Percentiles rank a stretch among this genome's conserved stretches.
These are phyloP conservation scores for Macquaria ambigua DNA, from an alignment of 2,113 vertebrate genomes.

Conservation along the genomic window DNA sequence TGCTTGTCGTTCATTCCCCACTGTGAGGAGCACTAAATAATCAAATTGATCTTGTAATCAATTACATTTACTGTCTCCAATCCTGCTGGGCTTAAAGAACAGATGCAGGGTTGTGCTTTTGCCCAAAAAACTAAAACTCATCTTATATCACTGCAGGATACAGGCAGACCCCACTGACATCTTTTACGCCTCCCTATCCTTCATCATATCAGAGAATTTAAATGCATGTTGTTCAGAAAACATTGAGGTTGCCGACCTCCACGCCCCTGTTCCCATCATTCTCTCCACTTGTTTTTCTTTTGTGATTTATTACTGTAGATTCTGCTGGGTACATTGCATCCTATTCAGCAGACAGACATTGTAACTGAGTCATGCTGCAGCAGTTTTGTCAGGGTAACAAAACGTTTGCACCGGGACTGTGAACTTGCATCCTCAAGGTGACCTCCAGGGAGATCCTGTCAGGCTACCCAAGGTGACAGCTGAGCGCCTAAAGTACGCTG, in stretches of 20 bases:
- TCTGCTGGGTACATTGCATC: conserved; percentile 45
- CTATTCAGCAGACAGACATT: conserved; percentile 48
- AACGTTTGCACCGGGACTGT: conserved; percentile 59
- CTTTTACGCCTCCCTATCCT: conserved; percentile 9
- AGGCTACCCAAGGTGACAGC: conserved; percentile 70
- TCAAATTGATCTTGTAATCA: conserved; percentile 59
- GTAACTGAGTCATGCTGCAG: conserved; percentile 76
- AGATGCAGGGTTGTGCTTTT: conserved; percentile 47
- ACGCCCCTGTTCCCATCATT: conserved; percentile 45
- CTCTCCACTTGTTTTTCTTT: conserved; percentile 36
- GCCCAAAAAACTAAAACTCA: conserved; percentile 1
- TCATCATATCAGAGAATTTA: conserved; percentile 55
- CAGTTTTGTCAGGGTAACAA: conserved; percentile 69
- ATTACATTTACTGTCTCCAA: conserved; percentile 59
- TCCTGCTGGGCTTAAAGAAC: conserved; percentile 38
- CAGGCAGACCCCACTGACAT: conserved; percentile 34
- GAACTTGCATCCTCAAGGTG: conserved; percentile 75
- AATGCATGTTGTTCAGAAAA: conserved; percentile 61
- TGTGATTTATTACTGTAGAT: conserved; percentile 66
- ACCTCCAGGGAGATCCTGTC: conserved; percentile 68
- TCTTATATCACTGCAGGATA: conserved; percentile 17
- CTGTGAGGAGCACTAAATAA: conserved; percentile 48
- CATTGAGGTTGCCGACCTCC: conserved; percentile 62
- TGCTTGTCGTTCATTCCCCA: conserved; percentile 55
- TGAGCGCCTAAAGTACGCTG: conserved; percentile 31